Percentiles rank a stretch among this genome's conserved stretches.
phyloP scores from a whole-genome alignment of 2,113 vertebrate genomes.

The Poeciliopsis occidentalis region DNA sequence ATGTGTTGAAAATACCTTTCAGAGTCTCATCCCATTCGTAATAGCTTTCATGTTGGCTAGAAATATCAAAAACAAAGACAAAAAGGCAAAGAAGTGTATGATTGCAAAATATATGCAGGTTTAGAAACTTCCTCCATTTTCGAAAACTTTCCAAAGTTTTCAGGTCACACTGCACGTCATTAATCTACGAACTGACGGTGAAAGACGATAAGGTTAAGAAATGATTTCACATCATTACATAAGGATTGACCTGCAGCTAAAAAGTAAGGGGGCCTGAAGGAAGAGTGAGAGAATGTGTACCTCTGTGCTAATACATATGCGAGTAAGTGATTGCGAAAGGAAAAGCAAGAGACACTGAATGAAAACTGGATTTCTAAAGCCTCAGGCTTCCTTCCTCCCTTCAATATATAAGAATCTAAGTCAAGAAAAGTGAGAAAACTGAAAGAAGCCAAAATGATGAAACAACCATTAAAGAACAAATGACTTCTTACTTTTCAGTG shows the following conservation, averaged over 20 bases:
- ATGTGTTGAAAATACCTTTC: constrained; percentile 14
- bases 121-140: constrained; percentile 44
- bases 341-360: constrained; percentile 6
- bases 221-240: constrained; percentile 71
- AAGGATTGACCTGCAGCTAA: constrained; percentile 65
- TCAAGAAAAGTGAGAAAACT: background rate
- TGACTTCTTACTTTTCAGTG: background rate
- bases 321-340: background rate
- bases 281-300: background rate
- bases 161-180: constrained; percentile 24
- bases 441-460: constrained; percentile 21
- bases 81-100: background rate
- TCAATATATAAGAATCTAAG: constrained; percentile 18
- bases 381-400: constrained; percentile 36
- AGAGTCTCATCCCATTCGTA: constrained; percentile 16
- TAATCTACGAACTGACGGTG: constrained; percentile 39
- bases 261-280: constrained; percentile 43
- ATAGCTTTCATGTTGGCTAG: constrained; percentile 12
- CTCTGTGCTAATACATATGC: background rate
- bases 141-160: constrained; percentile 29
- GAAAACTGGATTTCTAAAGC: constrained; percentile 37
- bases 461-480: constrained; percentile 23
- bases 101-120: constrained; percentile 7
- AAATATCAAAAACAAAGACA: background rate
- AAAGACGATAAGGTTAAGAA: constrained; percentile 55